Evolutionary conservation across 2,113 vertebrate species (phyloP).

Genomic region (Miniopterus natalensis): DNA sequence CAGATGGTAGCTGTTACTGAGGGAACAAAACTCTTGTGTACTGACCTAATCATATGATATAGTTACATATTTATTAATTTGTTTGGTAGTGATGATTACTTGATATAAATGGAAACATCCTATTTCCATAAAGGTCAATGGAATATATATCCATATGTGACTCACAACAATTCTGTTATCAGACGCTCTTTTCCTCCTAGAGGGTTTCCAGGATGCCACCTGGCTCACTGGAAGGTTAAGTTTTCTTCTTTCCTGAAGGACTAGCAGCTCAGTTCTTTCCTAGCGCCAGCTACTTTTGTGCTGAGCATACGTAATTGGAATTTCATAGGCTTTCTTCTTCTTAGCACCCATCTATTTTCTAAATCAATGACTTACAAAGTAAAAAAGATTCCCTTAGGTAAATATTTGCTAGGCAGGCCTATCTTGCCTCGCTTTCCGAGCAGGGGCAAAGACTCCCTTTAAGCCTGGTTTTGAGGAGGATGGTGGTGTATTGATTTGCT

Average conservation of each 20-base stretch:
- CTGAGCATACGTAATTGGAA: constrained; percentile 38
- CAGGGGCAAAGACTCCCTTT: constrained; percentile 50
- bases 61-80: neutral
- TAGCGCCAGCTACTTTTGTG: constrained; percentile 51
- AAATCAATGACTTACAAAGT: constrained; percentile 78
- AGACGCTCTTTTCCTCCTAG: neutral
- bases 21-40: neutral
- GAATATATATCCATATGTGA: neutral
- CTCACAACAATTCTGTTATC: neutral
- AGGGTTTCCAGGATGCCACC: neutral
- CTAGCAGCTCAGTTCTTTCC: neutral
- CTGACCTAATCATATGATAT: neutral
- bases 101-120: neutral
- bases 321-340: constrained; percentile 69
- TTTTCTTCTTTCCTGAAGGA: constrained; percentile 6
- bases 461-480: constrained; percentile 55
- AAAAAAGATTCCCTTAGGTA: constrained; percentile 65
- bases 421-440: constrained; percentile 54
- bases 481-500: constrained; percentile 71
- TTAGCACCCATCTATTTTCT: constrained; percentile 59
- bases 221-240: neutral
- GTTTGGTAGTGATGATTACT: constrained; percentile 26
- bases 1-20: neutral
- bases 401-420: constrained; percentile 64
- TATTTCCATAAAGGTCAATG: constrained; percentile 13